These are phyloP conservation scores for Megaptera novaeangliae DNA, from an alignment of 2,113 vertebrate species.

Conservation along the genomic window DNA sequence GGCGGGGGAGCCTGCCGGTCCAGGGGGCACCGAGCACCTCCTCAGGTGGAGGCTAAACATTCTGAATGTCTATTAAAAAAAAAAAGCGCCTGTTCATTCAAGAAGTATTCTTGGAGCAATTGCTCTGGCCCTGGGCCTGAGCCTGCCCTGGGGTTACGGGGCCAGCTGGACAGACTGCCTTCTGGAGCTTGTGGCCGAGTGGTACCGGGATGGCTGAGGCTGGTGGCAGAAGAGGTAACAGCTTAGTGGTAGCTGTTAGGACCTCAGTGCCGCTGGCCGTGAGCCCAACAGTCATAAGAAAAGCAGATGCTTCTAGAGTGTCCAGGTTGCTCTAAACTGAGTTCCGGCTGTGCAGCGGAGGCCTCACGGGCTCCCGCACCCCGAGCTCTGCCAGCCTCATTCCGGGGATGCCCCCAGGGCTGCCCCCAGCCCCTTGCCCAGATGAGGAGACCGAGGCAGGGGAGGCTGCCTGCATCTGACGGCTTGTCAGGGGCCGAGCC, in stretches of 20 bases:
- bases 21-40: background rate
- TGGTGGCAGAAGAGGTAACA: background rate
- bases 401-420: background rate
- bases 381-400: background rate
- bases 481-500: background rate
- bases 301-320: background rate
- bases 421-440: background rate
- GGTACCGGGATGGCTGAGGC: too few relatives aligned
- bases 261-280: background rate
- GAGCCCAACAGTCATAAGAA: background rate
- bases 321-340: too few relatives aligned
- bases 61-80: background rate
- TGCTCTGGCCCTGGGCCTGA: background rate
- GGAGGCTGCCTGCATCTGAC: background rate
- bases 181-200: background rate
- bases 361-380: background rate
- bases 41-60: background rate
- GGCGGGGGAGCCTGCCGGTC: background rate
- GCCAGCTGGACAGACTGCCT: background rate
- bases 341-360: background rate
- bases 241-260: background rate
- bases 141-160: background rate
- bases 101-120: background rate
- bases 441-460: background rate
- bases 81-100: background rate